Evolutionary conservation across 2,797 vertebrate species (phyloP).

Genomic region (Cyprinella venusta): DNA sequence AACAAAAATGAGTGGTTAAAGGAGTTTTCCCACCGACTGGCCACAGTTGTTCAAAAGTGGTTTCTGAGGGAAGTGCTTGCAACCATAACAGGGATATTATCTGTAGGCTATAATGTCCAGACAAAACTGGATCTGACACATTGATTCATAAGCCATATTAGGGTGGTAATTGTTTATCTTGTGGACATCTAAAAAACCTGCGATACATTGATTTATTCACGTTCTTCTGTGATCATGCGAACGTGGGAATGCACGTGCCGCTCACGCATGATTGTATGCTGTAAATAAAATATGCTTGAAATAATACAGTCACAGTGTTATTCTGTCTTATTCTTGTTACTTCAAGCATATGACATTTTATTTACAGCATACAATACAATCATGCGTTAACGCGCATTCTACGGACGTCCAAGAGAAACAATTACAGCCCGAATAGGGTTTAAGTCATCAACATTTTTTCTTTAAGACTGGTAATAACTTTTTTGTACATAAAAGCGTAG

Average conservation of each 20-base stretch:
- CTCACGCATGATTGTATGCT: neutral
- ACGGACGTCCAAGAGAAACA: no score
- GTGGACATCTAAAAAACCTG: neutral
- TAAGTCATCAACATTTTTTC: no score
- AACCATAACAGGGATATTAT: conserved; percentile 55
- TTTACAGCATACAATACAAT: no score
- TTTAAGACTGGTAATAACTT: neutral
- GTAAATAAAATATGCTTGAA: neutral
- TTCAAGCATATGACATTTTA: no score
- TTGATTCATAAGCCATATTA: neutral
- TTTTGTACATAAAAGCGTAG: neutral
- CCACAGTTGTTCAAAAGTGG: conserved; percentile 51
- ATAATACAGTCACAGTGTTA: neutral
- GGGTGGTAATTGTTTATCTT: neutral
- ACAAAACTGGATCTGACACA: conserved; percentile 24
- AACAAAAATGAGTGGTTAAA: conserved; percentile 41
- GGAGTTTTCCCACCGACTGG: conserved; percentile 45
- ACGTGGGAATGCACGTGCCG: no score
- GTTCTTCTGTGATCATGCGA: no score
- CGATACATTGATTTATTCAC: neutral
- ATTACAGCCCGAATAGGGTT: no score
- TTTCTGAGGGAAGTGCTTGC: conserved; percentile 52
- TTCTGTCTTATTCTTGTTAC: neutral
- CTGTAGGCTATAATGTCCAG: conserved; percentile 31
- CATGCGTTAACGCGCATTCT: no score